Base-by-base conservation (phyloP, 1,140 invertebrate species). In the Drosophila kohkoa region DNA sequence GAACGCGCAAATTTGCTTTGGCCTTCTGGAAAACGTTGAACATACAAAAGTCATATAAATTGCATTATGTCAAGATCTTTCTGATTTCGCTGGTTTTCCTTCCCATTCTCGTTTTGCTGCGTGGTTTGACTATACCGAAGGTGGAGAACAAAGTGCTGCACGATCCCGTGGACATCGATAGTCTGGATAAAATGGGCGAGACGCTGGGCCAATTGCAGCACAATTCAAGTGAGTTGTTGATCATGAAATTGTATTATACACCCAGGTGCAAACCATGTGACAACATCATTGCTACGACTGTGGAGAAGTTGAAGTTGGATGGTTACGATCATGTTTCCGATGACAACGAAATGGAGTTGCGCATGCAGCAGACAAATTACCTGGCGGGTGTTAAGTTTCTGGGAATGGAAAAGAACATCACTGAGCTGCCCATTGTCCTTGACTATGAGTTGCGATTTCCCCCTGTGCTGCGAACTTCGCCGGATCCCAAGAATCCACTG, bases 361-460 rank as follows among this genome's bases (percentile, higher is more conserved):
- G 32, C 0, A 41, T 68, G 15, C 16, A 41, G 20, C 16, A 41
- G 1, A 15, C 5, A 1, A 20, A 68, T 8, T 74, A 46, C 16
- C 11, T 75, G 45, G 66, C 59, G 20, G 66, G 58, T 1, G 46
- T 75, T 25, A 2, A 15, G 1, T 70, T 75, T 45, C 6, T 28
- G 25, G 43, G 20, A 11, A 20, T 2, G 3, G 2, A 13, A 5
- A 5, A 4, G 1, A 52, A 62, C 32, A 32, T 45, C 5, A 52
- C 28, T 38, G 13, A 48, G 8, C 15, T 65, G 5, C 71, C 76
- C n/a, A 1, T n/a, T 6, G 46, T 51, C n/a, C 20, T 78, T 2
- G 16, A 54, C 4, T 79, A 71, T 8, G 13, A 30, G 8, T n/a
- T 79, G 15, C 16, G 67, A 1, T 75, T 75, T 57, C 66, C 66